Evolutionary conservation across 1,140 invertebrate genomes (phyloP), one percentile per base, ranked within the genome.

Genomic region (Drosophila suzukii): DNA sequence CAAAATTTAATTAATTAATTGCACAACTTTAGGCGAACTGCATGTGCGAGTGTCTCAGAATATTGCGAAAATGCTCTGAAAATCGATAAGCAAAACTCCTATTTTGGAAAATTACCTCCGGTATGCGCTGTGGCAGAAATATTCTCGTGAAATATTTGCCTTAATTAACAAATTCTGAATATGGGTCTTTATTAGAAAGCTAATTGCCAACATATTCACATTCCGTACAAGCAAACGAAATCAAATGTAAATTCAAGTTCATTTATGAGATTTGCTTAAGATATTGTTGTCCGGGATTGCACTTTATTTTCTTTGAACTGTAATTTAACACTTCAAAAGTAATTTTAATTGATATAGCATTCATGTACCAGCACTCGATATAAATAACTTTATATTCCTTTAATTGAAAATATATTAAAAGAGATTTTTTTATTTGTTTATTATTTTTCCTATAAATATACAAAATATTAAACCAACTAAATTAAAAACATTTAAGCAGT

Each of bases 1-100:
- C 76, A 76, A 83, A 86, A 86, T 86, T 88, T 86, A 88, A 86
- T 86, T 88, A 86, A 86, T 88, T 86, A 88, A 88, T 86, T 88
- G 83, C 79, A 86, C 72, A 86, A 83, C 79, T 83, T 88, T 83
- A 71, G 83, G 55, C 58, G 34, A 27, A 65, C 58, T 38, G n/a
- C 58, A 27, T 70, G 10, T 15, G 17, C 20, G 17, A 53, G 34
- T 57, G n/a, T 15, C 17, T 47, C 55, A 58, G 38, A 73, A 81
- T 81, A 27, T 50, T 47, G 44, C 38, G 24, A 47, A 75, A 58
- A 54, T 66, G 51, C 43, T n/a, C 61, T 4, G 54, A 24, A 30
- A 75, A 75, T 74, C 71, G 73, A 75, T 75, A 75, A 54, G 61
- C 72, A 56, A 67, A 59, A 66, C 54, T 57, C 43, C 43, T 30